Conservation (phyloP, 2,113 vertebrate genomes). For the Casuarius casuarius region DNA sequence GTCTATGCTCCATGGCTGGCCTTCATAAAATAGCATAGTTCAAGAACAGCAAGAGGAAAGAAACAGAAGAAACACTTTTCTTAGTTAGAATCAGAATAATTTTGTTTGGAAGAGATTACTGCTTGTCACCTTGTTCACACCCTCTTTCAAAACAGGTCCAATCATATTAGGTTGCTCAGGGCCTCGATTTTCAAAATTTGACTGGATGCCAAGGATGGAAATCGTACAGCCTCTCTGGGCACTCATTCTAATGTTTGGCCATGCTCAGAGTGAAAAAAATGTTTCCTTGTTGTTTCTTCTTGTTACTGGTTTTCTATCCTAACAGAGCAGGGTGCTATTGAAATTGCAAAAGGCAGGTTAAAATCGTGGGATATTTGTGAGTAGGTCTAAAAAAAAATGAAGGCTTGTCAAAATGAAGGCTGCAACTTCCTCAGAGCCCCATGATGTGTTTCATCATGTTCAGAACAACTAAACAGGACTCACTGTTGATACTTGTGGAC, state of each 20-base stretch:
- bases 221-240: not conserved
- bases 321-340: not conserved
- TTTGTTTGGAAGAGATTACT: not conserved
- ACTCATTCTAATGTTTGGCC: not conserved
- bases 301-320: not conserved
- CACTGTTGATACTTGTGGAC: rapidly evolving
- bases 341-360: not conserved
- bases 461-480: not conserved
- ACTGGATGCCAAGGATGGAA: not conserved
- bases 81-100: not conserved
- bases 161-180: not conserved
- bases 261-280: not conserved
- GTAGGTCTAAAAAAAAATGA: not conserved
- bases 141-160: not conserved
- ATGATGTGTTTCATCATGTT: not conserved
- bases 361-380: not conserved
- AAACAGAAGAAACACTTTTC: not conserved
- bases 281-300: not conserved
- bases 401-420: not conserved
- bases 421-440: not conserved
- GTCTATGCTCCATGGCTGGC: not conserved
- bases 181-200: slow-evolving; percentile 7
- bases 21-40: not conserved
- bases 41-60: not conserved
- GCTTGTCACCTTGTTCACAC: not conserved